Base-by-base conservation (phyloP, 2,888 invertebrate genomes). In the Ephialtes manifestator region DNA sequence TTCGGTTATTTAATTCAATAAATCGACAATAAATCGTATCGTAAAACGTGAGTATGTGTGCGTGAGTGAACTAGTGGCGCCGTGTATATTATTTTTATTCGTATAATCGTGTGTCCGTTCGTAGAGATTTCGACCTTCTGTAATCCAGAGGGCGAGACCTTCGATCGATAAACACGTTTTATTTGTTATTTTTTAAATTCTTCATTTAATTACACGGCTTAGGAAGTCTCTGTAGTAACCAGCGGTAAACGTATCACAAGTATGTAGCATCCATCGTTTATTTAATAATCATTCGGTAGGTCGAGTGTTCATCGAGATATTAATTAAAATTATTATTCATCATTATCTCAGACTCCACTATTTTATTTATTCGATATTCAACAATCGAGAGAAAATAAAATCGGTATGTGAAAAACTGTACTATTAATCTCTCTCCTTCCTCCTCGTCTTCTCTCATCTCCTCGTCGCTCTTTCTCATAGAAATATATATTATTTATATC, bases 201-300 rank as follows among this genome's bases (percentile, higher is more conserved):
- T 48, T 55, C 20, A 63, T 75, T 55, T 72, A 83, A 75, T 79
- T 83, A 67, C 58, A 84, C 92, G 91, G 92, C 92, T 85, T 94
- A 94, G 94, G 94, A 94, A 94, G 94, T 94, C 92, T 94, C 94
- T 93, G 94, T 94, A 94, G 94, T 94, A 94, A 94, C 94, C 94
- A 94, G 94, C 92, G 92, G 94, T 94, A 94, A 94, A 94, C 93
- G 92, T 94, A 94, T 94, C 94, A 94, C 94, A 94, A 92, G 91
- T 92, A 92, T 93, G 92, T 93, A 94, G 94, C 94, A 92, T 94
- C 93, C 92, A 92, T 93, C 91, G 91, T 93, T 71, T 18, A 74
- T 81, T 70, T 58, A 82, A 71, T 72, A 75, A 65, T 82, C 82
- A 75, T 85, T 85, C 82, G 74, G 72, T 75, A 43, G 76, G 46